Evolutionary conservation across 2,113 vertebrate species (phyloP).

Genomic region (Manacus vitellinus): DNA sequence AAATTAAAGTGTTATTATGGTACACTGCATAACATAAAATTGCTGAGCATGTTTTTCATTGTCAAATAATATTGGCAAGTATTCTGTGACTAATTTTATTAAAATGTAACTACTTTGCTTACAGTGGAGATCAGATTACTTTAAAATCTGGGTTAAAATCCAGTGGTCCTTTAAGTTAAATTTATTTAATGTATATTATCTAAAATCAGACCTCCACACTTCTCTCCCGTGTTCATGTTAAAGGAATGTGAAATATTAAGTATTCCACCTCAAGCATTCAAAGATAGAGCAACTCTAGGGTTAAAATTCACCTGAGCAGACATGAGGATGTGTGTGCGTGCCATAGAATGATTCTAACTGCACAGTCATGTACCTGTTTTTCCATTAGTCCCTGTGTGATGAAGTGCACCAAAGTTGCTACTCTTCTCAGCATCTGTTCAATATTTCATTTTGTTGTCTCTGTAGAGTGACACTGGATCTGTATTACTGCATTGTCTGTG

Average conservation of each 20-base stretch:
- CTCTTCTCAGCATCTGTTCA: background rate
- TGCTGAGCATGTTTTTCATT: background rate
- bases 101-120: background rate
- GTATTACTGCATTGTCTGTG: background rate
- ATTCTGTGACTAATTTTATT: background rate
- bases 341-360: background rate
- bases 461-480: background rate
- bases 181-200: background rate
- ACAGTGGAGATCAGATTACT: background rate
- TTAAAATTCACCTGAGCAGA: background rate
- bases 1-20: background rate
- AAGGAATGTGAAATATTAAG: background rate
- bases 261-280: background rate
- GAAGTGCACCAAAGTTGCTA: background rate
- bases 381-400: background rate
- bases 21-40: background rate
- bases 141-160: background rate
- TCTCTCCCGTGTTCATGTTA: background rate
- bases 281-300: background rate
- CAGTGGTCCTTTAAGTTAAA: background rate
- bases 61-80: background rate
- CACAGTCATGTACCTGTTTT: background rate
- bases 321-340: accelerated
- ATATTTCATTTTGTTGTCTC: background rate
- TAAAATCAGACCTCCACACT: background rate